Conservation (phyloP, 2,113 vertebrate species). For the Megaleporinus macrocephalus region DNA sequence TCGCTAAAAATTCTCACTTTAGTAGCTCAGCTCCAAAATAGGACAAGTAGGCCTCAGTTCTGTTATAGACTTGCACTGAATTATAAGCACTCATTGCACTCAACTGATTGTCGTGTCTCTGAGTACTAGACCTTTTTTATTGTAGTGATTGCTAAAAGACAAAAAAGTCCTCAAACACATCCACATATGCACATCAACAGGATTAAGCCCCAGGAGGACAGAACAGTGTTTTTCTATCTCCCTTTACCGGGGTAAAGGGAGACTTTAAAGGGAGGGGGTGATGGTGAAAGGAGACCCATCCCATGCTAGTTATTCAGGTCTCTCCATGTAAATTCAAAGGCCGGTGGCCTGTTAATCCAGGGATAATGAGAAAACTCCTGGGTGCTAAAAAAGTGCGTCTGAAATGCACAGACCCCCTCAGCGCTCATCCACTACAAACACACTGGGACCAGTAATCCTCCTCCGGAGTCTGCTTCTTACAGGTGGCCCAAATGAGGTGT, state of each 20-base stretch:
- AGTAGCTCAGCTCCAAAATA: background rate
- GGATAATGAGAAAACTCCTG: slow-evolving; percentile 68
- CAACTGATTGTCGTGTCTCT: background rate
- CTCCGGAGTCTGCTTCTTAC: slow-evolving; percentile 42
- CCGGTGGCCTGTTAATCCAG: slow-evolving; percentile 65
- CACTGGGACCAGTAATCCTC: slow-evolving; percentile 58
- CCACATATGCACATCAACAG: slow-evolving; percentile 29
- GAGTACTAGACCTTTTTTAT: background rate
- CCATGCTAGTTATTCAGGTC: slow-evolving; percentile 57
- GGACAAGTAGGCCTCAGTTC: background rate
- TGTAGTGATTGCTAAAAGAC: slow-evolving; percentile 24
- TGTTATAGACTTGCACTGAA: background rate
- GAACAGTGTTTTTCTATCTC: slow-evolving; percentile 45
- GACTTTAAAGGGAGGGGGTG: background rate
- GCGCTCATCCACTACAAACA: slow-evolving; percentile 62
- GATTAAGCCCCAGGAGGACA: slow-evolving; percentile 47
- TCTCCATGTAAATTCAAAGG: slow-evolving; percentile 72
- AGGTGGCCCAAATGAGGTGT: slow-evolving; percentile 59
- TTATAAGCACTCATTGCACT: no score
- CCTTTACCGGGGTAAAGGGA: slow-evolving; percentile 26
- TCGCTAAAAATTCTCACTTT: no score
- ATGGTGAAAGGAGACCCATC: slow-evolving; percentile 52
- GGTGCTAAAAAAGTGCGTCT: slow-evolving; percentile 47
- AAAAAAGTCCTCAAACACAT: slow-evolving; percentile 21
- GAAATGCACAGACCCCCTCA: slow-evolving; percentile 37